Conservation (phyloP, 2,797 vertebrate species). For the Poeciliopsis paucimaculata region DNA sequence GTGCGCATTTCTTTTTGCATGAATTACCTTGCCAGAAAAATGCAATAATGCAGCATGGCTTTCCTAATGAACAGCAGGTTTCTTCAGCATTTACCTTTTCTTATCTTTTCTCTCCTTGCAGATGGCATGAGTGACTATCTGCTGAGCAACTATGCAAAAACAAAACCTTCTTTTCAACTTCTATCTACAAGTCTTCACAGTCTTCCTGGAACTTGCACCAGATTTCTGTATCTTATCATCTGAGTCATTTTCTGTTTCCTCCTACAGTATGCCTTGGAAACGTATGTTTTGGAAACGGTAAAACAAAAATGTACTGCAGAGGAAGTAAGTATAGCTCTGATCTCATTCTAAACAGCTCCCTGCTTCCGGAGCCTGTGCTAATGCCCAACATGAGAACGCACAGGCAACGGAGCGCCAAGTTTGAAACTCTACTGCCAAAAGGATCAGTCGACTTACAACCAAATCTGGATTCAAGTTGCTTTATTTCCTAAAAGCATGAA, state of each 20-base stretch:
- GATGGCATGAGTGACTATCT: not conserved
- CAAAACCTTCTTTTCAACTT: not conserved
- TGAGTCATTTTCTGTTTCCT: slow-evolving; percentile 28
- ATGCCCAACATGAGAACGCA: not conserved
- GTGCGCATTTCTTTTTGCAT: too few relatives aligned
- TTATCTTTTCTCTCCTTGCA: not conserved
- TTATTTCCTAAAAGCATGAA: not conserved
- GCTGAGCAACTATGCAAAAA: too few relatives aligned
- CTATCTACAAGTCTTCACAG: too few relatives aligned
- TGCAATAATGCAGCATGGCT: too few relatives aligned
- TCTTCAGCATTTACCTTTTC: not conserved
- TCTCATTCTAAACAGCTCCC: not conserved
- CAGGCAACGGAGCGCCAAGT: slow-evolving; percentile 67
- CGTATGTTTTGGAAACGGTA: slow-evolving; percentile 27
- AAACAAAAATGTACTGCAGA: too few relatives aligned
- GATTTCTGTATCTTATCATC: too few relatives aligned
- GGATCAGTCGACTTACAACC: not conserved
- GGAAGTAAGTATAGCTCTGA: too few relatives aligned
- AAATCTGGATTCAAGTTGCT: not conserved
- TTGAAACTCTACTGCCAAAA: slow-evolving; percentile 74
- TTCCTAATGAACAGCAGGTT: not conserved
- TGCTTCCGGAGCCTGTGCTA: not conserved
- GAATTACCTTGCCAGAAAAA: too few relatives aligned
- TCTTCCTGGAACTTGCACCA: too few relatives aligned
- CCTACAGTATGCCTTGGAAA: slow-evolving; percentile 63